Evolutionary conservation across 2,113 vertebrate species (phyloP), one percentile per base, ranked within the genome.

Genomic region (Gorsachius goisagi): DNA sequence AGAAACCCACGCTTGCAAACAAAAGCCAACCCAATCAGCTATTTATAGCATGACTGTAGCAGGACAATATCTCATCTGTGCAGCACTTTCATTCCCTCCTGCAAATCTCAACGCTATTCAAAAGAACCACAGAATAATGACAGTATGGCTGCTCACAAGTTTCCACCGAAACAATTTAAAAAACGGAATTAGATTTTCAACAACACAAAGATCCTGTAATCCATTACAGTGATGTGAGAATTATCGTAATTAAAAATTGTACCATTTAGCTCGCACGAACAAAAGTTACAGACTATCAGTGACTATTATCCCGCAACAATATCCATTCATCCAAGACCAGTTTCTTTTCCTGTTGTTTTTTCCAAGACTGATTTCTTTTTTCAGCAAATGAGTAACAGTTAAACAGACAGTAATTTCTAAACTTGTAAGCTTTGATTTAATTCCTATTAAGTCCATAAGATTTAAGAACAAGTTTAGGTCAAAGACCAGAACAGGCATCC

Each of bases 191-290:
- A 68, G 44, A 85, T 85, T 91, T 89, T 35, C 94, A 93, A 56
- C 52, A 53, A 33, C 18, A 44, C 56, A 75, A 94, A 85, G 60
- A 91, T 68, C 33, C 72, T 68, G 33, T n/a, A 73, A 89, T 84
- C 39, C 68, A 83, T 81, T 77, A 53, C 72, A 86, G 69, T 47
- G 37, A 90, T 92, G 75, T 89, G 49, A 86, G 79, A 44, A 93
- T 64, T 64, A 78, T 11, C 33, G 82, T 78, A 89, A 92, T 95
- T 94, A 92, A 95, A 91, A 94, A 78, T 58, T 35, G 68, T 15
- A 72, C 72, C 75, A 80, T 77, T 94, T 77, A 85, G 66, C 35
- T 77, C 74, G 56, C 52, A 49, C 63, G 82, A 96, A 85, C 72
- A 93, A 44, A 86, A 89, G 35, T 81, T 90, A 78, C 76, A 84